Base-by-base conservation (phyloP, 1,140 invertebrate species). In the Cotesia glomerata region DNA sequence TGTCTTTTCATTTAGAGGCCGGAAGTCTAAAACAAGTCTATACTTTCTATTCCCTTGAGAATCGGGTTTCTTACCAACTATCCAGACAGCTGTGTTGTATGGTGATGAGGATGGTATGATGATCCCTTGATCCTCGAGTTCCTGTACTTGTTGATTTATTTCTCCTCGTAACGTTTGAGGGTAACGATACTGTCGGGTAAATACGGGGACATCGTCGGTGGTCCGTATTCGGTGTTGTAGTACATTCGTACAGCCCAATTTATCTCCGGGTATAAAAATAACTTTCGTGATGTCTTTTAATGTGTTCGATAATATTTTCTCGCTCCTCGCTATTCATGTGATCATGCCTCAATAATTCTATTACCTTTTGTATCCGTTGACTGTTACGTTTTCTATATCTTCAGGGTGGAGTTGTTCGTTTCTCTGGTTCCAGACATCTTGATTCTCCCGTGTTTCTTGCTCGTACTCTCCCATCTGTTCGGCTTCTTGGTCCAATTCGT, bases 221-320 rank as follows among this genome's bases (percentile, higher is more conserved):
- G 63, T 65, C 3, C 49, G 49, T 1, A 73, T 73, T 45, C 11
- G 52, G 64, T 73, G 72, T 14, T 9, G 54, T n/a, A 39, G 13
- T 3, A 73, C 13, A 11, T 36, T 62, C 4, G 65, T 69, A 5
- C 63, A 54, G 2, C 16, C 39, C 5, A 73, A 3, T 0, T 64
- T 64, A 16, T 73, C 56, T 11, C 59, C 71, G 3, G 65, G 71
- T 2, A 73, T 14, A n/a, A 67, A 68, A 59, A 56, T 62, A 73
- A n/a, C 54, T 13, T 13, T 73, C 56, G 9, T 36, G 9, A 35
- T 49, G 62, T 63, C 62, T 52, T 36, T 32, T 26, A 0, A 73
- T 0, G 5, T 14, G 13, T n/a, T 54, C 16, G 1, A 54, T 13
- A 5, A 54, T 16, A 54, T 5, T n/a, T 2, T 14, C 16, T 4